A percentile compares a stretch with the other conserved stretches of the same genome.
phyloP scores from a whole-genome alignment of 2,797 vertebrate species.

The Chiloscyllium punctatum region DNA sequence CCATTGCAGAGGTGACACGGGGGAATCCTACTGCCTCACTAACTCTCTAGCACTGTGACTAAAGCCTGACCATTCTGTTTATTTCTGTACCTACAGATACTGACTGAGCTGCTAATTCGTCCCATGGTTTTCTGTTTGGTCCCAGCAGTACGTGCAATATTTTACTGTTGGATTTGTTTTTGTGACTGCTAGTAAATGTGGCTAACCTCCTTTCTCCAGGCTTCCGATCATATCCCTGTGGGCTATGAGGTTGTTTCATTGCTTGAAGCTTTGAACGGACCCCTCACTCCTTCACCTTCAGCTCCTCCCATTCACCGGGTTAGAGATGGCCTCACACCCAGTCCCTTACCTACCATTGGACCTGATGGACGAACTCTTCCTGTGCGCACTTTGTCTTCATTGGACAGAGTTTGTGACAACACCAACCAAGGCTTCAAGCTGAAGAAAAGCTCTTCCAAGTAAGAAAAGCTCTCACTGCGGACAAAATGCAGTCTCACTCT shows the following conservation, averaged over 20 bases:
- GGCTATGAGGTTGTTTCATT: slow-evolving; percentile 93
- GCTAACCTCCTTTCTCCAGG: slow-evolving; percentile 55
- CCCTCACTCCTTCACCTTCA: slow-evolving; percentile 70
- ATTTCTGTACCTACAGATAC: too few species aligned
- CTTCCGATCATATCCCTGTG: slow-evolving; percentile 85
- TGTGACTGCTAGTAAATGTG: neutral
- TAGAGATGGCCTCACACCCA: slow-evolving; percentile 64
- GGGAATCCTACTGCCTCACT: too few species aligned
- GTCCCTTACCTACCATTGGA: slow-evolving; percentile 72
- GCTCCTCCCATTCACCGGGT: slow-evolving; percentile 64
- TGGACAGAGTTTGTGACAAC: slow-evolving; percentile 66
- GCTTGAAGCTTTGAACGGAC: slow-evolving; percentile 91
- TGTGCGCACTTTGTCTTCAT: slow-evolving; percentile 67
- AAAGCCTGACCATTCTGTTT: too few species aligned
- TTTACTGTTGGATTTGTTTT: neutral
- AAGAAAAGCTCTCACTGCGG: slow-evolving; percentile 50
- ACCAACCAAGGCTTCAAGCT: slow-evolving; percentile 74
- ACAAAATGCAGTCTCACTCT: neutral
- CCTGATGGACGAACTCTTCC: slow-evolving; percentile 70
- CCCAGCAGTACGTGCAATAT: neutral
- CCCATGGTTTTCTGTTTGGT: neutral
- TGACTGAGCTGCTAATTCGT: neutral
- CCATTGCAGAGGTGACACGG: too few species aligned
- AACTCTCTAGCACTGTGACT: too few species aligned
- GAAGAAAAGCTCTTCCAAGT: slow-evolving; percentile 86